A percentile compares a stretch with the other conserved stretches of the same genome.
Evolutionary conservation across 2,888 invertebrate genomes (phyloP).

Genomic region (Melitaea athalia): DNA sequence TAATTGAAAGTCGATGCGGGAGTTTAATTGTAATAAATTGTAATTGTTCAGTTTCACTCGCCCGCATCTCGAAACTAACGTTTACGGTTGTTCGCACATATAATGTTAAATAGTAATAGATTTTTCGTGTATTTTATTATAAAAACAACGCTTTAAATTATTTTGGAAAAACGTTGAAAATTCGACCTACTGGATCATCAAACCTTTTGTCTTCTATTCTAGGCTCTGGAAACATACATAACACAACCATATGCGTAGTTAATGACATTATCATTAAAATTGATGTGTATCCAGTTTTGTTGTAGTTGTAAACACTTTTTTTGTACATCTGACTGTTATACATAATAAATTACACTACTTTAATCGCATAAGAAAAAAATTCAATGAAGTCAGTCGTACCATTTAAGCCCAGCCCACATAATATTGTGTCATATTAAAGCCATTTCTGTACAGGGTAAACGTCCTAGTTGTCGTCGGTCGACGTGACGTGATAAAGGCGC

Average conservation of each 20-base stretch:
- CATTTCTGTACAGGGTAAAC: conserved; percentile 28
- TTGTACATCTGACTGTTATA: neutral
- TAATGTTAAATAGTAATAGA: neutral
- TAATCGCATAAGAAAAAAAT: neutral
- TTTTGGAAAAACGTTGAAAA: neutral
- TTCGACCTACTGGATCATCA: too few species aligned
- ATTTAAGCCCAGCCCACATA: conserved; percentile 21
- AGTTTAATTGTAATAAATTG: too few species aligned
- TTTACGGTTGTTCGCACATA: neutral
- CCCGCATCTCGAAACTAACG: neutral
- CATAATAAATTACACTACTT: neutral
- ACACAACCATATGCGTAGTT: too few species aligned
- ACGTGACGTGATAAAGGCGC: conserved; percentile 29
- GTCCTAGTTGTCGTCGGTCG: conserved; percentile 32
- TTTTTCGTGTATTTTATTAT: neutral
- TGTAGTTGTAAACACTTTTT: too few species aligned
- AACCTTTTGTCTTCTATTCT: too few species aligned
- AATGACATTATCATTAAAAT: too few species aligned
- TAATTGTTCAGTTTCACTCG: neutral
- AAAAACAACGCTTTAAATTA: neutral
- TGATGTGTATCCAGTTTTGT: too few species aligned
- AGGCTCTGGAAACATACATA: too few species aligned
- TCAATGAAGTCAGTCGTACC: neutral
- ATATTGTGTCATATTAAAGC: conserved; percentile 22
- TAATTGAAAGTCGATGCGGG: too few species aligned